Percentiles rank a stretch among this genome's conserved stretches.
Conservation (phyloP, 2,113 vertebrate genomes). For the Myotis yumanensis region DNA sequence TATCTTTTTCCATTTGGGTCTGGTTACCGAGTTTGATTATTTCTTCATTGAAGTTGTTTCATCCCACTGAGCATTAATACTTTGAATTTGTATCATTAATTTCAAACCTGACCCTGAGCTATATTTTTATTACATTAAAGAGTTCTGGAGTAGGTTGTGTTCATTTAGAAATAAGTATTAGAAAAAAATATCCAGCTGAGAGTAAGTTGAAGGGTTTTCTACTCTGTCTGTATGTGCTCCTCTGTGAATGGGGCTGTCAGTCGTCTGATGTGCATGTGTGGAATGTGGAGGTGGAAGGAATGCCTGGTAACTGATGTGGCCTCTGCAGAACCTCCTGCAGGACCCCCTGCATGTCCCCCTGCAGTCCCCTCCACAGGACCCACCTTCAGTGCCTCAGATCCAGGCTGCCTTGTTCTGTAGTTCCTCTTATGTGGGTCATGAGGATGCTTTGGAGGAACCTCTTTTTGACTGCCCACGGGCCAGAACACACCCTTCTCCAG, state of each 20-base stretch:
- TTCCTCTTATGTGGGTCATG: background rate
- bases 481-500: rapidly evolving
- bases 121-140: slow-evolving; percentile 76
- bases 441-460: background rate
- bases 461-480: rapidly evolving
- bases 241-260: background rate
- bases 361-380: background rate
- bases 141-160: slow-evolving; percentile 47
- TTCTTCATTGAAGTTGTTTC: slow-evolving; percentile 67
- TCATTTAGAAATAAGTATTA: slow-evolving; percentile 49
- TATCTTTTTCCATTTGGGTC: background rate
- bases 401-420: rapidly evolving
- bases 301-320: rapidly evolving
- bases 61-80: slow-evolving; percentile 57
- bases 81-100: slow-evolving; percentile 75
- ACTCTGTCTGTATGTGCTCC: rapidly evolving
- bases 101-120: slow-evolving; percentile 75
- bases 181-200: background rate
- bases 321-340: rapidly evolving
- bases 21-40: slow-evolving; percentile 47
- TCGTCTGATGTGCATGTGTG: rapidly evolving
- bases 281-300: rapidly evolving
- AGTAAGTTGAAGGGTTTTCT: background rate
- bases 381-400: background rate
- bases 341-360: background rate